Evolutionary conservation across 2,888 invertebrate genomes (phyloP), one percentile per base, ranked within the genome.

Genomic region (Drosophila emarginata): DNA sequence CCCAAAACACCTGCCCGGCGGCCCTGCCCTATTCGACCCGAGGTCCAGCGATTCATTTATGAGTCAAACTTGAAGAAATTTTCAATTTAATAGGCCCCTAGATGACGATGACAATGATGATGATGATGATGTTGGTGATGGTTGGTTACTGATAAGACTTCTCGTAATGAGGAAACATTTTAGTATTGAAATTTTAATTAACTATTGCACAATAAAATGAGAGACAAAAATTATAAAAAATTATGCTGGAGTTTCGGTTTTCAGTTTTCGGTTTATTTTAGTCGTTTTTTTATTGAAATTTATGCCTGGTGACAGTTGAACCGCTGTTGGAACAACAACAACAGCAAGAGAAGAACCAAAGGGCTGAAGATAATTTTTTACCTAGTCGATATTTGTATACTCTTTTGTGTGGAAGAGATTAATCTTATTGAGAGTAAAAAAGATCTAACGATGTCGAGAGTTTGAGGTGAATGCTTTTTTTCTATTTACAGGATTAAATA

Each of bases 161-260:
- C 58, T 61, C 79, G 79, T 82, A 85, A 87, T 79, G 88, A 83
- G 82, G 71, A 76, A 66, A 72, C 73, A 77, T 81, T 81, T 77
- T 67, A 69, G 67, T 80, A 79, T 80, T 80, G 77, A 86, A 86
- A 86, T 74, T 79, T 78, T 88, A 82, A 88, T 88, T 82, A 88
- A 72, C 73, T 72, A 85, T 88, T 86, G 74, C 86, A 67, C 64
- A 77, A 81, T 74, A 67, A 80, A 69, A 68, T 37, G 23, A 52
- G 59, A 51, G 52, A 53, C 58, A 52, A 52, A 59, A 76, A 79
- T 76, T 79, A 86, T 86, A 59, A 79, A 79, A 82, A 82, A 88
- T 88, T 76, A 71, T 81, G 74, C 72, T 64, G 39, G 58, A 58
- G 52, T 67, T 74, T 72, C 52, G 61, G 72, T 54, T 21, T 32